These are phyloP conservation scores for Drosophila falleni DNA, from an alignment of 2,888 invertebrate genomes.

Conservation along the genomic window DNA sequence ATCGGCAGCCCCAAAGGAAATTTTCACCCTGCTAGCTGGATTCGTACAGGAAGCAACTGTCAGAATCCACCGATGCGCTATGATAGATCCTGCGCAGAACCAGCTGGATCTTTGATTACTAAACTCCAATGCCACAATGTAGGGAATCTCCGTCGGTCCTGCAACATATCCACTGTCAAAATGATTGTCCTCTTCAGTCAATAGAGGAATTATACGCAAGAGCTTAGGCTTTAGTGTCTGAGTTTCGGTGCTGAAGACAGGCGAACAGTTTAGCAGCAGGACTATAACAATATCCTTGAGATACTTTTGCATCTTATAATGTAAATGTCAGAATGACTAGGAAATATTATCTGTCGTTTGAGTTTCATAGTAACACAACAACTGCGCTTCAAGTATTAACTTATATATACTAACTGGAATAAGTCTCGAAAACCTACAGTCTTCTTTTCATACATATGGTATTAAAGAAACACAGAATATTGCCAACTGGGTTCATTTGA, in stretches of 20 bases:
- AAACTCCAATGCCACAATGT: conserved; percentile 38
- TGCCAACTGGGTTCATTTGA: conserved; percentile 1
- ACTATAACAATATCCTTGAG: background rate
- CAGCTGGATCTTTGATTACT: background rate
- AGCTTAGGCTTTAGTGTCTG: conserved; percentile 14
- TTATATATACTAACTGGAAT: background rate
- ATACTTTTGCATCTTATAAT: background rate
- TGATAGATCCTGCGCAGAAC: conserved; percentile 44
- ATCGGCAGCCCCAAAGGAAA: conserved; percentile 18
- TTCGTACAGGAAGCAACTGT: conserved; percentile 47
- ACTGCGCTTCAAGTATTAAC: background rate
- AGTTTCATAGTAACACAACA: background rate
- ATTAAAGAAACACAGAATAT: background rate
- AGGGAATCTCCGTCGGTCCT: conserved; percentile 10
- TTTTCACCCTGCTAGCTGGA: conserved; percentile 12
- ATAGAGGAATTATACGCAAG: conserved; percentile 26
- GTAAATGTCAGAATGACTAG: background rate
- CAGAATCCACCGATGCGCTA: conserved; percentile 36
- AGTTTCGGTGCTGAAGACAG: background rate
- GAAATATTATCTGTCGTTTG: background rate
- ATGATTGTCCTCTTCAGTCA: background rate
- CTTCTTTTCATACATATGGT: background rate
- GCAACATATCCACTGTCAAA: conserved; percentile 21
- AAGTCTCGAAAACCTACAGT: background rate
- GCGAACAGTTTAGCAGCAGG: background rate